Conservation (phyloP, 2,113 vertebrate genomes). For the Gorsachius goisagi region DNA sequence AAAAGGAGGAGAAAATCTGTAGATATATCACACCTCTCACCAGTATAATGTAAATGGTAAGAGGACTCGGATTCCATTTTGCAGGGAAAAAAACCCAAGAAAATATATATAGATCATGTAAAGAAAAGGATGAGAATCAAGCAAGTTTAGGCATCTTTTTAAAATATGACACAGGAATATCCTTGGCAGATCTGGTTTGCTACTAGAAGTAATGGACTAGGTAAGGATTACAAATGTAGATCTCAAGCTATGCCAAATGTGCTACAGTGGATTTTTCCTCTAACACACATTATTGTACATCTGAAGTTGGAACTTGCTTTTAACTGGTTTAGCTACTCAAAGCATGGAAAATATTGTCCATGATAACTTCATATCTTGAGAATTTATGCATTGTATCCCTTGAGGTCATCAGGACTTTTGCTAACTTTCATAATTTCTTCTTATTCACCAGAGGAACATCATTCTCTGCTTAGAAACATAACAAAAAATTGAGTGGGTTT, state of each 20-base stretch:
- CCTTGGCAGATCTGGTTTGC: background rate
- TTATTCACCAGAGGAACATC: background rate
- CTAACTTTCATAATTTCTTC: background rate
- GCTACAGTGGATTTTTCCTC: background rate
- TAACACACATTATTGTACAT: background rate
- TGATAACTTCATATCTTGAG: background rate
- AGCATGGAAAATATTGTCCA: background rate
- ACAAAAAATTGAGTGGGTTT: background rate
- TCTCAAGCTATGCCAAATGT: background rate
- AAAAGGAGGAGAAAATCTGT: background rate
- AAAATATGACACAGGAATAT: background rate
- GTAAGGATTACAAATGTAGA: background rate
- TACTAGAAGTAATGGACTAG: background rate
- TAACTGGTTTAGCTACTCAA: background rate
- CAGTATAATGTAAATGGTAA: background rate
- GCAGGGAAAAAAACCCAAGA: accelerated
- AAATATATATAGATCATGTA: background rate
- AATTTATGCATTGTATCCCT: background rate
- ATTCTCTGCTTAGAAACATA: background rate
- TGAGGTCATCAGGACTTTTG: background rate
- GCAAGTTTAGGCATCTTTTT: background rate
- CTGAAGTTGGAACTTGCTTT: background rate
- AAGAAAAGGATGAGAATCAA: background rate
- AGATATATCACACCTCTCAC: background rate
- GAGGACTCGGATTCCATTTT: background rate